Evolutionary conservation across 2,888 invertebrate genomes (phyloP), one percentile per base, ranked within the genome.

Genomic region (Oxycera nigricornis): DNA sequence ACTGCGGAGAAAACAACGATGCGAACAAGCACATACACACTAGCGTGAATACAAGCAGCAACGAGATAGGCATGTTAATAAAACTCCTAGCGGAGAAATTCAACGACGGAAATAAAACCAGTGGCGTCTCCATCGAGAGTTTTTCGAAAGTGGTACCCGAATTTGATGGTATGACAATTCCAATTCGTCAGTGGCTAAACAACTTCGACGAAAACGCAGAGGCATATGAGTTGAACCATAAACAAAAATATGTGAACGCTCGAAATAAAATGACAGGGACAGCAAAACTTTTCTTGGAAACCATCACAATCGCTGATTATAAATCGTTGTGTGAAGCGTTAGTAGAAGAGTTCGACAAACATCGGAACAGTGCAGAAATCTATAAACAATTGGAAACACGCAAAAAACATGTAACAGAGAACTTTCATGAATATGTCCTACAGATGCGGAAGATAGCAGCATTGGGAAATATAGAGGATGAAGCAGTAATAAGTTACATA

Each of bases 131-230:
- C 39, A 35, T 35, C 39, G 39, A 35, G 39, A 35, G 39, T 35
- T 35, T 35, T 35, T 35, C 39, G 65, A 50, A 50, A 50, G 17
- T 50, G 14, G 17, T 50, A 17, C 61, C 61, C 11, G 61, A 61
- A 17, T 61, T 30, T 67, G 67, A 67, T 2, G 67, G 46, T 46
- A 31, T n/a, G n/a, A n/a, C n/a, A 46, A 46, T 46, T 41, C 6
- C n/a, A 46, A 41, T 67, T 2, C 24, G 50, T 7, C 41, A 46
- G 24, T 46, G 41, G 67, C 14, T 67, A 11, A 26, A 41, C 14
- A 67, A 67, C 26, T 67, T 67, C 28, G 67, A 41, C 14, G 26
- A 46, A n/a, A 67, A 67, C n/a, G 67, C 67, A 22, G 67, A 46
- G 1, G 67, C 46, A 1, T 67, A 67, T 67, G 67, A n/a, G 26